phyloP scores from a whole-genome alignment of 1,140 invertebrate genomes.

The Sinella curviseta region DNA sequence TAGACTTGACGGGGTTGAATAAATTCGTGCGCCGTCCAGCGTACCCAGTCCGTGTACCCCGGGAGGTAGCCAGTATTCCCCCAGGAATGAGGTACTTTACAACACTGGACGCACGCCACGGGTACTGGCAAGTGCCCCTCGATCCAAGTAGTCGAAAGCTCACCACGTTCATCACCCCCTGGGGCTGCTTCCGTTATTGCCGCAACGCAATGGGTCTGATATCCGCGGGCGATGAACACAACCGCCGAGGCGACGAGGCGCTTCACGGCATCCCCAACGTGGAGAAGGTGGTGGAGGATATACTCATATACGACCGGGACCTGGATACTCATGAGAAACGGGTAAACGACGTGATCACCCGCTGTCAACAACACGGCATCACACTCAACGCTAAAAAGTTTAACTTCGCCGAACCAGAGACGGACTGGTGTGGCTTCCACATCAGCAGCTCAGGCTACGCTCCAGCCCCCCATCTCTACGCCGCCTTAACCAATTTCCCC shows the following conservation, averaged over 20 bases:
- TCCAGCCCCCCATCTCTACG: neutral
- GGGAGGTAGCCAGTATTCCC: too few species aligned
- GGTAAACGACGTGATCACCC: neutral
- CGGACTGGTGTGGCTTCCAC: neutral
- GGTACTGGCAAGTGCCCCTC: constrained; percentile 54
- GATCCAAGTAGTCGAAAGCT: neutral
- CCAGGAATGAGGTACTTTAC: too few species aligned
- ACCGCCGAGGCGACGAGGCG: neutral
- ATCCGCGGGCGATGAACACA: constrained; percentile 4
- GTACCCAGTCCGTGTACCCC: too few species aligned
- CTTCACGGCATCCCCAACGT: neutral
- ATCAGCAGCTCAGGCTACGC: neutral
- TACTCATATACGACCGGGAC: neutral
- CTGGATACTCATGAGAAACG: neutral
- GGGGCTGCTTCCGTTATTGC: constrained; percentile 49
- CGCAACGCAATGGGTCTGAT: neutral
- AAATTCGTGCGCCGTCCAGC: constrained; percentile 23
- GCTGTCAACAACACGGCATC: neutral
- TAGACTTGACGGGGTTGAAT: too few species aligned
- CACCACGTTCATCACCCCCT: constrained; percentile 42
- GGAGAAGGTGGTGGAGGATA: neutral
- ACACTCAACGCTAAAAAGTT: neutral
- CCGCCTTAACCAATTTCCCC: neutral
- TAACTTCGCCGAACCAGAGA: neutral
- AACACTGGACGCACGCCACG: neutral